Base-by-base conservation (phyloP, 1,140 invertebrate species). In the Brachystomella parvula region DNA sequence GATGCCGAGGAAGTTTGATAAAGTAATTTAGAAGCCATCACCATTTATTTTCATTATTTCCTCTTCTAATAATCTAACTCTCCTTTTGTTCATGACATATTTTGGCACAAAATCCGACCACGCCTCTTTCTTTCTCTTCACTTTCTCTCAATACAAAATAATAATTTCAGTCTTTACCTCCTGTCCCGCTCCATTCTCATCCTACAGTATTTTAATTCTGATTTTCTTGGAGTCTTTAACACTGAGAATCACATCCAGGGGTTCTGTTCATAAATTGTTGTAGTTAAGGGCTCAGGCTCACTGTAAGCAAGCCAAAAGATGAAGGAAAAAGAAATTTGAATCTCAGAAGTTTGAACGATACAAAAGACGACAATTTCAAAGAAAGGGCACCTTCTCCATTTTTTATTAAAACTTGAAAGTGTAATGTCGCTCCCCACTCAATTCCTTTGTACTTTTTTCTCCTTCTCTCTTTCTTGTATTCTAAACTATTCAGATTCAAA, bases 401-500 rank as follows among this genome's bases (percentile, higher is more conserved):
- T 53, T 26, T 53, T 53, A 53, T 53, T 53, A 53, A 53, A 53
- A 53, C 49, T 53, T 53, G 49, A 53, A 53, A 53, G 49, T 53
- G 49, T 53, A 53, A 53, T 53, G 49, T 53, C 49, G 24, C 49
- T 6, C 49, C 19, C 35, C 35, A 9, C 35, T 19, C 35, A 39
- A 17, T 53, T 53, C 49, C 49, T 53, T 53, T 53, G 49, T 53
- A 24, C 21, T 24, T 6, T 19, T 19, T 53, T 53, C 49, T 6
- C 6, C 6, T 53, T 53, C 49, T 17, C 12, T 24, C 49, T 39
- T 39, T 15, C 49, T 53, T 53, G 12, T 53, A 19, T 53, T 53
- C 3, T 3, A 53, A 15, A 6, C 6, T 53, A 15, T 53, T 26
- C 35, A 39, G 49, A 53, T 53, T 53, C 49, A 9, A 15, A 24